Evolutionary conservation across 92 coral and sea anemone species (phyloP).

Genomic region (Zoanthus sociatus): DNA sequence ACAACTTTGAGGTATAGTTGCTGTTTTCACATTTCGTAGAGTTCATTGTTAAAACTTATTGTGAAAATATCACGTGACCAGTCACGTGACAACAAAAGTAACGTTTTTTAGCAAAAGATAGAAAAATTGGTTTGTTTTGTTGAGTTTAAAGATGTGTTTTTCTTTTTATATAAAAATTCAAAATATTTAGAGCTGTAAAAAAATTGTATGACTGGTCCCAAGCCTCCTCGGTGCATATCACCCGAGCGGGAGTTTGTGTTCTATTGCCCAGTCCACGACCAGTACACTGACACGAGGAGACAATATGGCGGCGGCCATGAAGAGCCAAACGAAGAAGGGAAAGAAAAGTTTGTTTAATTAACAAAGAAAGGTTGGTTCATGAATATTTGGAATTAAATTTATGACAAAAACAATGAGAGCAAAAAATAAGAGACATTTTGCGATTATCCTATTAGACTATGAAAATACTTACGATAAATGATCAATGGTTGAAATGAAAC

Average conservation of each 20-base stretch:
- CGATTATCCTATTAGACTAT: not conserved
- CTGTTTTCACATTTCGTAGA: too few species aligned
- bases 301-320: slow-evolving; percentile 34
- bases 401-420: not conserved
- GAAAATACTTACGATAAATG: slow-evolving; percentile 7
- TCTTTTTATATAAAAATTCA: not conserved
- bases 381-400: not conserved
- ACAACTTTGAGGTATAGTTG: too few species aligned
- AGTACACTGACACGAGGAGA: not conserved
- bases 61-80: slow-evolving; percentile 1
- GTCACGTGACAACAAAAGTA: not conserved
- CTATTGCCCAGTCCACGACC: slow-evolving; percentile 24
- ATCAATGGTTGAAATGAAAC: not conserved
- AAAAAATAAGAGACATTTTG: slow-evolving; percentile 1
- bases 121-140: slow-evolving; percentile 6
- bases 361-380: not conserved
- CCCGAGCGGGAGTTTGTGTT: not conserved
- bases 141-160: not conserved
- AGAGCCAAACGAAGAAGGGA: not conserved
- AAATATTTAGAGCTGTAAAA: not conserved
- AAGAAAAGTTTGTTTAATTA: not conserved
- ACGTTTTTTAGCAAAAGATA: not conserved
- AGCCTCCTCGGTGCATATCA: not conserved
- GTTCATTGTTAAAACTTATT: not conserved
- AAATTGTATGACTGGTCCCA: not conserved